These are phyloP conservation scores for Drosophila multiciliata DNA, from an alignment of 2,888 invertebrate genomes.

Conservation along the genomic window DNA sequence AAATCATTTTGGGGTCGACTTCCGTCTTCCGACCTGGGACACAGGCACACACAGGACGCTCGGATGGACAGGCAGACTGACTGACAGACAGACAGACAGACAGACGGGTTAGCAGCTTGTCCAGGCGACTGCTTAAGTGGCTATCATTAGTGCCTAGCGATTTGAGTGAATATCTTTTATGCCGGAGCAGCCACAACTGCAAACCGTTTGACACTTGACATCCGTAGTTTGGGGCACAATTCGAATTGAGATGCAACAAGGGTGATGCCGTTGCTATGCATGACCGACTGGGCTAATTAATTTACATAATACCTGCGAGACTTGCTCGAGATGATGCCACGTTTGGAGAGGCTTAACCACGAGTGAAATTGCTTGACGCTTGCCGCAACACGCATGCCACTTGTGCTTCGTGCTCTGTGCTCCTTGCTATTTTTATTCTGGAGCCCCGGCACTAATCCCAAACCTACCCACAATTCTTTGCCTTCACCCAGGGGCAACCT, in stretches of 20 bases:
- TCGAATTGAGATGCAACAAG: conserved; percentile 49
- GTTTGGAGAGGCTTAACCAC: conserved; percentile 59
- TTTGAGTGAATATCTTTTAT: conserved; percentile 1
- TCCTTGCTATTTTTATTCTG: background rate
- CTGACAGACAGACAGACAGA: background rate
- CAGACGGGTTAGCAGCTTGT: background rate
- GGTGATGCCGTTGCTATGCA: conserved; percentile 26
- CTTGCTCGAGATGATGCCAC: conserved; percentile 44
- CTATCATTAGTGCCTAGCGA: conserved; percentile 8
- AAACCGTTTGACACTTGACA: conserved; percentile 7
- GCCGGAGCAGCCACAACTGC: background rate
- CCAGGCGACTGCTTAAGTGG: conserved; percentile 14
- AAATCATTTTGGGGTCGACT: conserved; percentile 75
- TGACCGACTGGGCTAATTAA: conserved; percentile 64
- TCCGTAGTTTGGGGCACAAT: conserved; percentile 4
- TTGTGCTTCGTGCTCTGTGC: background rate
- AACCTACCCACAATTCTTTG: background rate
- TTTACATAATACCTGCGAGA: conserved; percentile 76
- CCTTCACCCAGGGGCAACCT: conserved; percentile 2
- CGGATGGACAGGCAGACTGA: conserved; percentile 3
- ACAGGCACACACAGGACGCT: background rate
- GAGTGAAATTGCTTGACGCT: conserved; percentile 60
- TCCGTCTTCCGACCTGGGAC: conserved; percentile 57
- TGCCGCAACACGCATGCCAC: conserved; percentile 50
- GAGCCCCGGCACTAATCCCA: conserved; percentile 3